These are phyloP conservation scores for Atractosteus spatula DNA, from an alignment of 2,113 vertebrate species.

Conservation along the genomic window DNA sequence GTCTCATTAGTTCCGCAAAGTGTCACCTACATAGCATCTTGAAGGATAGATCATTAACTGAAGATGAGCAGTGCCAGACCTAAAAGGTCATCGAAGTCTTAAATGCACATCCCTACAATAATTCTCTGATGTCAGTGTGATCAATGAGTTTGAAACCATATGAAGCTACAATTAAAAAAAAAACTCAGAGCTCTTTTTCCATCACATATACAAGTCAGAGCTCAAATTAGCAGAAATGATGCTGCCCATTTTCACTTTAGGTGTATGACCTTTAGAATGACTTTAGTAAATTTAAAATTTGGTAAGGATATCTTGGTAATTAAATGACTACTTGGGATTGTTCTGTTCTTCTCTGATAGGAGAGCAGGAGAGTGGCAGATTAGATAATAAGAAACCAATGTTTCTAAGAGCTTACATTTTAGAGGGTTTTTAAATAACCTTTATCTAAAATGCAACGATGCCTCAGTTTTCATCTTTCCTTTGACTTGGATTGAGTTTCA, in stretches of 20 bases:
- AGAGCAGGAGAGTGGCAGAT: no score
- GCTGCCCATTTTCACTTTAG: neutral
- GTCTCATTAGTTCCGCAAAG: neutral
- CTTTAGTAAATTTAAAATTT: neutral
- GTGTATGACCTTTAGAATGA: neutral
- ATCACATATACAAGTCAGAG: neutral
- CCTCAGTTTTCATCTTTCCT: no score
- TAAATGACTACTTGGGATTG: neutral
- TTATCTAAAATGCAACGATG: no score
- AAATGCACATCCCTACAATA: slow-evolving; percentile 4
- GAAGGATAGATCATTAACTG: neutral
- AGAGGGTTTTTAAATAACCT: no score
- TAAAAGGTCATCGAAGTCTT: slow-evolving; percentile 20
- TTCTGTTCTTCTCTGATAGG: neutral
- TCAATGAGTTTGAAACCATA: no score
- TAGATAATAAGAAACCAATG: no score
- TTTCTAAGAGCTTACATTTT: no score
- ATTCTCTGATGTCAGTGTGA: slow-evolving; percentile 1
- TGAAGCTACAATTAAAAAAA: no score
- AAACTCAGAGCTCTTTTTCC: no score
- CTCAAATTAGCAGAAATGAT: neutral
- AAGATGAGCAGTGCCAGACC: neutral
- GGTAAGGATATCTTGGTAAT: neutral
- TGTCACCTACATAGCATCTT: neutral
- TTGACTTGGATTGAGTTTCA: no score